phyloP scores from a whole-genome alignment of 2,113 vertebrate species.

The Petromus typicus region DNA sequence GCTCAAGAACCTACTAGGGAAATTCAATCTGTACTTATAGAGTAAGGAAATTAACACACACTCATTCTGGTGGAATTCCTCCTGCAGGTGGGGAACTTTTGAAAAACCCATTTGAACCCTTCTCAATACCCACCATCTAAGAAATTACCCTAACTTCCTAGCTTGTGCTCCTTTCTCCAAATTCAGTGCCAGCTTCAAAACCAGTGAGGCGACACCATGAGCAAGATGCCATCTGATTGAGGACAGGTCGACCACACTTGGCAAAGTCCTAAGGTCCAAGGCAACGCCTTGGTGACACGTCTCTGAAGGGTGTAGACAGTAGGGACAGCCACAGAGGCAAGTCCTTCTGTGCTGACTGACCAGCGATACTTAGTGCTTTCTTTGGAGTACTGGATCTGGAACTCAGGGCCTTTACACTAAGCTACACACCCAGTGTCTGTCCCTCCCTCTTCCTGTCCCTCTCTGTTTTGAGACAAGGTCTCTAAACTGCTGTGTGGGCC shows the following conservation, averaged over 20 bases:
- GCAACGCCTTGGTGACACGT: accelerated
- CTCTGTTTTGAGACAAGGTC: neutral
- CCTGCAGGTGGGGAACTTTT: neutral
- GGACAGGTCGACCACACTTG: accelerated
- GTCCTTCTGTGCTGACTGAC: neutral
- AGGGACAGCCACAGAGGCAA: neutral
- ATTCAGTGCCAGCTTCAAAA: neutral
- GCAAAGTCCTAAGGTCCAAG: neutral
- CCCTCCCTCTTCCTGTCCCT: neutral
- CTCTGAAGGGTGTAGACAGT: accelerated
- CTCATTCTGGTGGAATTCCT: neutral
- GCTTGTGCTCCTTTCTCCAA: neutral
- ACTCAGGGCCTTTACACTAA: neutral
- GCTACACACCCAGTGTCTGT: neutral
- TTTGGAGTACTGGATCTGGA: neutral
- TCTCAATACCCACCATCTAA: neutral
- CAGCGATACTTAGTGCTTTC: neutral
- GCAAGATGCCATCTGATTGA: too few relatives aligned
- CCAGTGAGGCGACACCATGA: neutral
- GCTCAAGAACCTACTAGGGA: neutral
- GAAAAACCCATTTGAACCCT: neutral
- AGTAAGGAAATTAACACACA: neutral
- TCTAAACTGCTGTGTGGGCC: neutral
- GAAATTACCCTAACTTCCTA: neutral
- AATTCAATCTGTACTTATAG: slow-evolving; percentile 34